Evolutionary conservation across 2,113 vertebrate species (phyloP).

Genomic region (human): DNA sequence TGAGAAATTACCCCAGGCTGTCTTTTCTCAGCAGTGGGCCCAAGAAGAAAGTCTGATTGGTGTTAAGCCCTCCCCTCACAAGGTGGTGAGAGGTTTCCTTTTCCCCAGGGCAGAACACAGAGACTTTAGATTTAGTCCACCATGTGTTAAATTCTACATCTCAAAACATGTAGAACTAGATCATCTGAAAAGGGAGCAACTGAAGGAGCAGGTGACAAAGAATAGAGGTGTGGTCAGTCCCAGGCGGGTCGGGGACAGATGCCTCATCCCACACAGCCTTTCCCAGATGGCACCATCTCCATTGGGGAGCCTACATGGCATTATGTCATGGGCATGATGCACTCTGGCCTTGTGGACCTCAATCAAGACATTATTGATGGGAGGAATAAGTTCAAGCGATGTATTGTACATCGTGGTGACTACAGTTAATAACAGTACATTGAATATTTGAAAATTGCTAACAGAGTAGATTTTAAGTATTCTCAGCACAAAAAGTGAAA

Average conservation of each 20-base stretch:
- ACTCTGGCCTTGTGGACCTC: not conserved
- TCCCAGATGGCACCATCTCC: not conserved
- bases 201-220: not conserved
- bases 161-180: not conserved
- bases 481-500: not conserved
- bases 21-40: not conserved
- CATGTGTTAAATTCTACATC: not conserved
- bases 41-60: not conserved
- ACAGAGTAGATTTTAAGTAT: not conserved
- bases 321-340: not conserved
- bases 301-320: not conserved
- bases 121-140: not conserved
- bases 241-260: not conserved
- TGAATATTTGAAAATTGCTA: not conserved
- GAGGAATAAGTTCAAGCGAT: not conserved
- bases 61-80: not conserved
- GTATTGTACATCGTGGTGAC: not conserved
- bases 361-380: not conserved
- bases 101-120: not conserved
- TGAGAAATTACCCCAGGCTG: not conserved
- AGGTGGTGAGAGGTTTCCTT: not conserved
- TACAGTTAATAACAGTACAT: not conserved
- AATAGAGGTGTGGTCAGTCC: not conserved
- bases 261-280: not conserved
- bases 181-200: not conserved